A percentile compares a stretch with the other conserved stretches of the same genome.
Conservation (phyloP, 2,888 invertebrate species). For the Agonopterix heracliana region DNA sequence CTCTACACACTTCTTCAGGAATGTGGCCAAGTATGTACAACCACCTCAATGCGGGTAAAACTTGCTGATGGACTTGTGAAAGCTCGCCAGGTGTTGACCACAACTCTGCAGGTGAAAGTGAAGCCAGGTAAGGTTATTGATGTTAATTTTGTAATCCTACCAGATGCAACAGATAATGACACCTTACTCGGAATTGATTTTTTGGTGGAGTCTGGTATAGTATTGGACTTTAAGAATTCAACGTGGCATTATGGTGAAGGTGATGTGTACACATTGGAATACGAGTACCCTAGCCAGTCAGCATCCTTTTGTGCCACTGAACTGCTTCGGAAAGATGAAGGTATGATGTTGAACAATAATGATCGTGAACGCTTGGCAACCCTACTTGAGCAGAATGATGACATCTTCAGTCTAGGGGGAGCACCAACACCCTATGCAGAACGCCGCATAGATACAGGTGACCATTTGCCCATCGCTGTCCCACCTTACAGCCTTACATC, state of each 20-base stretch:
- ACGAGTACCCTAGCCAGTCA: neutral
- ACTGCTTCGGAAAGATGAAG: slow-evolving; percentile 4
- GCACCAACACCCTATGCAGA: slow-evolving; percentile 8
- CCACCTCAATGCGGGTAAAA: neutral
- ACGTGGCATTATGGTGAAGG: neutral
- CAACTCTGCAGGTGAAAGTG: too few relatives aligned
- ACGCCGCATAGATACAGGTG: slow-evolving; percentile 23
- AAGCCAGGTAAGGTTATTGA: neutral
- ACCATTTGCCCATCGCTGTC: slow-evolving; percentile 25
- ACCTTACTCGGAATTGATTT: slow-evolving; percentile 6
- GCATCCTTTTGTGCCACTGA: slow-evolving; percentile 1
- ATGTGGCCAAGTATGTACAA: neutral
- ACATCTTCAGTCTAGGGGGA: slow-evolving; percentile 13
- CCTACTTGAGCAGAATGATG: slow-evolving; percentile 3
- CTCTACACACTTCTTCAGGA: neutral
- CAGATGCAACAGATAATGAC: neutral
- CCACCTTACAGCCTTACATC: slow-evolving; percentile 26
- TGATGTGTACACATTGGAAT: neutral
- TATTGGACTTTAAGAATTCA: neutral
- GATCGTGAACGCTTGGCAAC: slow-evolving; percentile 1
- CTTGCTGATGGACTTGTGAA: neutral
- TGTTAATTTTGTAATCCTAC: neutral
- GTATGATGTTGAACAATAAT: slow-evolving; percentile 1
- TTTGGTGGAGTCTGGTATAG: neutral
- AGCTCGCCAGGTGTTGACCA: neutral